Percentiles rank a stretch among this genome's conserved stretches.
phyloP scores from a whole-genome alignment of 2,113 vertebrate genomes.

The Silurus glanis region DNA sequence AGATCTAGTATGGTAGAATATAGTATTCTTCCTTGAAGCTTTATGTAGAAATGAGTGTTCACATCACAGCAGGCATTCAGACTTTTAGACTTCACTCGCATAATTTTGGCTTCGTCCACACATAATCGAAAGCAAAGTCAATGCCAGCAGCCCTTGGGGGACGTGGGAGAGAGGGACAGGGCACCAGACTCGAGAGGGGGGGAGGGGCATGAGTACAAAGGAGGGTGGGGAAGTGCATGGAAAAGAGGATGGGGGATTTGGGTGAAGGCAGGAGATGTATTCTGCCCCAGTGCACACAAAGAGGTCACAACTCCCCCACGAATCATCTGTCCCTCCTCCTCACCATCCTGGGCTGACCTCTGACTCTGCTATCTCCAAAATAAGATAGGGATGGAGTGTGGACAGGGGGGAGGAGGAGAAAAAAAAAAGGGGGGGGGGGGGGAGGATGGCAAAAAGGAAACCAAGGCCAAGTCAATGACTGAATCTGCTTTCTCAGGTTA shows the following conservation, averaged over 20 bases:
- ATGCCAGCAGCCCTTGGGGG: conserved; percentile 71
- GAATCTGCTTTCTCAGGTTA: conserved; percentile 29
- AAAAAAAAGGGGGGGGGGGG: conserved; percentile 49
- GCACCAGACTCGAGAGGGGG: conserved; percentile 40
- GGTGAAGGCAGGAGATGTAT: conserved; percentile 73
- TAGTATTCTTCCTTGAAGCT: conserved; percentile 42
- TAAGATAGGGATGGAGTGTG: conserved; percentile 61
- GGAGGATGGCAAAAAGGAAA: conserved; percentile 71
- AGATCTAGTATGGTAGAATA: conserved; percentile 56
- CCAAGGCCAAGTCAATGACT: conserved; percentile 49
- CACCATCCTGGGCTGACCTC: conserved; percentile 70
- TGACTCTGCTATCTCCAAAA: conserved; percentile 78
- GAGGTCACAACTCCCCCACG: conserved; percentile 79
- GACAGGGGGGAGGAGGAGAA: conserved; percentile 41
- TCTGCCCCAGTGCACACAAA: conserved; percentile 80
- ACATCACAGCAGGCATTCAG: conserved; percentile 40
- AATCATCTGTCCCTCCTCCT: conserved; percentile 46
- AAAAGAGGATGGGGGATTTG: conserved; percentile 64
- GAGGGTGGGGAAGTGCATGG: conserved; percentile 46
- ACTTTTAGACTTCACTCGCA: conserved; percentile 2
- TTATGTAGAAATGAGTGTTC: conserved; percentile 38
- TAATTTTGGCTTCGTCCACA: conserved; percentile 11
- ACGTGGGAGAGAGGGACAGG: conserved; percentile 70
- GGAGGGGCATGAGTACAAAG: conserved; percentile 59
- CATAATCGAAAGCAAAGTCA: conserved; percentile 76